Evolutionary conservation across 2,797 vertebrate species (phyloP).

Genomic region (Bucorvus abyssinicus): DNA sequence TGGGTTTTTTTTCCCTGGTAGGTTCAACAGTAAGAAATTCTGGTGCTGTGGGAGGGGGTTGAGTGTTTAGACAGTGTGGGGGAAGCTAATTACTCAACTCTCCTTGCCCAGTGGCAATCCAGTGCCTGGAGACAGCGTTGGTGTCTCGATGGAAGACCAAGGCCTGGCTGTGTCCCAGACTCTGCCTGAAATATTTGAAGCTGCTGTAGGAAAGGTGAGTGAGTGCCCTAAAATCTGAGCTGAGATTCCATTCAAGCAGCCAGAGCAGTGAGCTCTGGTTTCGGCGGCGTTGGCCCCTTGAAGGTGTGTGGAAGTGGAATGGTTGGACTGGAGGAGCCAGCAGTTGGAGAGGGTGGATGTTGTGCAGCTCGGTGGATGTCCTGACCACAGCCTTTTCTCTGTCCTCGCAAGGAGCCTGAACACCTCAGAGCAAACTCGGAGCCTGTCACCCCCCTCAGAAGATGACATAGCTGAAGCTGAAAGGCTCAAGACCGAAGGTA

Average conservation of each 20-base stretch:
- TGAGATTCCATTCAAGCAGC: background rate
- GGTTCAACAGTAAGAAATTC: background rate
- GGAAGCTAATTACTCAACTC: background rate
- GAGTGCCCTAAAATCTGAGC: accelerated
- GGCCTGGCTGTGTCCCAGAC: constrained; percentile 84
- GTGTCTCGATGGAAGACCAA: constrained; percentile 86
- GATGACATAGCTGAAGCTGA: constrained; percentile 89
- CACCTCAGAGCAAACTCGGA: constrained; percentile 71
- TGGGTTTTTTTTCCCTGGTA: accelerated
- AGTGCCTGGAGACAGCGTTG: constrained; percentile 94
- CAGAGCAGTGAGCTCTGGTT: background rate
- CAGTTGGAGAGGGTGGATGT: background rate
- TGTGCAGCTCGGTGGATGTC: background rate
- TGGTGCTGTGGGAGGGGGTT: too few species aligned
- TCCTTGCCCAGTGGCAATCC: constrained; percentile 84
- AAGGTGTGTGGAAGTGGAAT: background rate
- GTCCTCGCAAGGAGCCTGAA: constrained; percentile 63
- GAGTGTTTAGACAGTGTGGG: too few species aligned
- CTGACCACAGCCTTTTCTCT: background rate
- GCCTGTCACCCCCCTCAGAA: constrained; percentile 74
- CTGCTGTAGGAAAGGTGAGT: constrained; percentile 77
- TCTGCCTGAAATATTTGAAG: constrained; percentile 88
- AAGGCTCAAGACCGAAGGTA: constrained; percentile 91
- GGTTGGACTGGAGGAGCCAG: background rate
- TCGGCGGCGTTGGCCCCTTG: accelerated